Conservation (phyloP, 2,797 vertebrate species). For the Cyprinodon diabolis region DNA sequence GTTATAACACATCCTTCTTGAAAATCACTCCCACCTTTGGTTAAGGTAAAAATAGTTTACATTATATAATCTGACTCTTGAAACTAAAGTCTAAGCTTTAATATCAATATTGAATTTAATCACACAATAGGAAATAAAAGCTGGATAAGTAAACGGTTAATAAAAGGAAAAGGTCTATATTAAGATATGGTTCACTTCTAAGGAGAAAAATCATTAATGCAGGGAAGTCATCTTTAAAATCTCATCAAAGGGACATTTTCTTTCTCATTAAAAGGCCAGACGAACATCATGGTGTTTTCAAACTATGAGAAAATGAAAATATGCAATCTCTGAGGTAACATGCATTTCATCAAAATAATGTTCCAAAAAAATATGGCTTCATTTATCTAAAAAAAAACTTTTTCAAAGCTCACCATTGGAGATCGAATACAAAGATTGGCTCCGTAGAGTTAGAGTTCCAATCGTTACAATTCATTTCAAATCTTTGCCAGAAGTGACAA, state of each 20-base stretch:
- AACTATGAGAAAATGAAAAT: neutral
- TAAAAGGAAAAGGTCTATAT: neutral
- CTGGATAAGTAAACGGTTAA: neutral
- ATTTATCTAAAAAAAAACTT: neutral
- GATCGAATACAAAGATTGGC: neutral
- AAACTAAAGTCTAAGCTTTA: neutral
- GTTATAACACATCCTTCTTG: too few species aligned
- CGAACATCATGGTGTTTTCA: neutral
- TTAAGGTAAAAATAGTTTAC: neutral
- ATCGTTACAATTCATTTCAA: neutral
- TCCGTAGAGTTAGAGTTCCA: neutral
- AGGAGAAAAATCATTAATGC: neutral
- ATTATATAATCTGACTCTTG: neutral
- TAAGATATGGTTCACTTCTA: neutral
- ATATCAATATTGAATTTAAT: neutral
- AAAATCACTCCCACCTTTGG: neutral
- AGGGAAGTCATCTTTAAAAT: neutral
- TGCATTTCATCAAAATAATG: neutral
- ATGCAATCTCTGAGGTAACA: neutral
- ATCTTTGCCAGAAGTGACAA: neutral
- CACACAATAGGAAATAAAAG: neutral
- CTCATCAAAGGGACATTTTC: too few species aligned
- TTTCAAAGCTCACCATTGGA: neutral
- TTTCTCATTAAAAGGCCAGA: too few species aligned
- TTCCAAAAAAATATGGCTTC: neutral